Conservation (phyloP, 1,140 invertebrate species). For the Drosophila guanche region DNA sequence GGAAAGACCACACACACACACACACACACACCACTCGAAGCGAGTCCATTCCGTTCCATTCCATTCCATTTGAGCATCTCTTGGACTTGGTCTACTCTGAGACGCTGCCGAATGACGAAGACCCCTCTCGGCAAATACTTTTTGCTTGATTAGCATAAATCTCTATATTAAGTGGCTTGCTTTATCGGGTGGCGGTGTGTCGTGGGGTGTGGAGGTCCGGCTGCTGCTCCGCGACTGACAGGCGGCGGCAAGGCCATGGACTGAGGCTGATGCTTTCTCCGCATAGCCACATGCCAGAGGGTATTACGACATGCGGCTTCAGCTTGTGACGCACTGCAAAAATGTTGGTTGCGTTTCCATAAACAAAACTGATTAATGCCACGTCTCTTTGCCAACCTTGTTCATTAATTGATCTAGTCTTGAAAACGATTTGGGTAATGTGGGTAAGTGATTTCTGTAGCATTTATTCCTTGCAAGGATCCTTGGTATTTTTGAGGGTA, state of each 20-base stretch:
- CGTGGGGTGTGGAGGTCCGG: too few relatives aligned
- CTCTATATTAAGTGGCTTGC: slow-evolving; percentile 57
- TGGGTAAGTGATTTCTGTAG: too few relatives aligned
- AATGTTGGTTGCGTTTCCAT: too few relatives aligned
- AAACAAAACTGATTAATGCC: slow-evolving; percentile 1
- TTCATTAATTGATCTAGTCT: background rate
- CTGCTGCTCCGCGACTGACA: slow-evolving; percentile 20
- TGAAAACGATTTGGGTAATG: background rate
- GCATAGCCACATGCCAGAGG: background rate
- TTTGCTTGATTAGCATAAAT: slow-evolving; percentile 65
- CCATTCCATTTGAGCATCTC: slow-evolving; percentile 25
- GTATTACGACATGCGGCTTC: slow-evolving; percentile 15
- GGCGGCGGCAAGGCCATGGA: slow-evolving; percentile 51
- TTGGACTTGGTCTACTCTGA: slow-evolving; percentile 8
- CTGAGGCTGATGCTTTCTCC: slow-evolving; percentile 28
- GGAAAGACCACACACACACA: too few relatives aligned
- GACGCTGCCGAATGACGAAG: slow-evolving; percentile 5
- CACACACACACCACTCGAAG: too few relatives aligned
- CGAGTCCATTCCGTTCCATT: background rate
- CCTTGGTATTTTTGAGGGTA: background rate
- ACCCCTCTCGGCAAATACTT: slow-evolving; percentile 48
- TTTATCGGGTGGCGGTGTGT: too few relatives aligned
- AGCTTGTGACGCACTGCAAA: background rate
- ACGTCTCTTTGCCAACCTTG: background rate
- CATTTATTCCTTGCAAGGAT: too few relatives aligned